Percentiles rank a stretch among this genome's conserved stretches.
Evolutionary conservation across 1,140 invertebrate genomes (phyloP).

Genomic region (Drosophila pseudoananassae): DNA sequence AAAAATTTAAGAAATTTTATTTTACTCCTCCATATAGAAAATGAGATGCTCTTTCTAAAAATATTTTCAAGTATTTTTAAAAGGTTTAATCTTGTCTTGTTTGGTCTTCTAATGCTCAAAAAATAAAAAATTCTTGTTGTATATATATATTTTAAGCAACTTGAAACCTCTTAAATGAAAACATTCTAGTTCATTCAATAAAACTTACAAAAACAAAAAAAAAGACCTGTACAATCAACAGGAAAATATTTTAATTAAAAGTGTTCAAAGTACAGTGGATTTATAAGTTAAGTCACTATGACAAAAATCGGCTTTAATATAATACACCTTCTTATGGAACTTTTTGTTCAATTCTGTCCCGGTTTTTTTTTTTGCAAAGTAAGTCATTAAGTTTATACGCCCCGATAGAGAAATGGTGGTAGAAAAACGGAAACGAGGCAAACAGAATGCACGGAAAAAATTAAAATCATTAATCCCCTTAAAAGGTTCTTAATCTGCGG

Average conservation of each 20-base stretch:
- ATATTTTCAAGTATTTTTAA: no score
- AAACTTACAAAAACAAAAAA: background rate
- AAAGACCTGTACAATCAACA: background rate
- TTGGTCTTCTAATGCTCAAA: no score
- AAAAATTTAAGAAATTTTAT: constrained; percentile 37
- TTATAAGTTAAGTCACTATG: background rate
- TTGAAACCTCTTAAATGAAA: no score
- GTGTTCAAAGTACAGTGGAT: background rate
- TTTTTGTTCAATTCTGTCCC: background rate
- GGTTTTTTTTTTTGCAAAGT: background rate
- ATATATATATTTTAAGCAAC: no score
- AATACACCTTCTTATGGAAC: constrained; percentile 1
- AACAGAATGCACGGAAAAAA: constrained; percentile 49
- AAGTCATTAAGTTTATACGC: constrained; percentile 11
- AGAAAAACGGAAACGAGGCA: constrained; percentile 38
- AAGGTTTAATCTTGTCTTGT: no score
- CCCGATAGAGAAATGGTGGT: background rate
- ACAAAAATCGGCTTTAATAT: background rate
- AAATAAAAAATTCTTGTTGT: no score
- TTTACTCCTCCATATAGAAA: background rate
- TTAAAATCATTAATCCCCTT: constrained; percentile 78
- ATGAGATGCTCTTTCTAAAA: constrained; percentile 7
- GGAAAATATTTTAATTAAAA: background rate
- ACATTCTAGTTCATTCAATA: no score
- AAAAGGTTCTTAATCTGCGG: constrained; percentile 83